phyloP scores from a whole-genome alignment of 2,797 vertebrate species.

The Semotilus atromaculatus region DNA sequence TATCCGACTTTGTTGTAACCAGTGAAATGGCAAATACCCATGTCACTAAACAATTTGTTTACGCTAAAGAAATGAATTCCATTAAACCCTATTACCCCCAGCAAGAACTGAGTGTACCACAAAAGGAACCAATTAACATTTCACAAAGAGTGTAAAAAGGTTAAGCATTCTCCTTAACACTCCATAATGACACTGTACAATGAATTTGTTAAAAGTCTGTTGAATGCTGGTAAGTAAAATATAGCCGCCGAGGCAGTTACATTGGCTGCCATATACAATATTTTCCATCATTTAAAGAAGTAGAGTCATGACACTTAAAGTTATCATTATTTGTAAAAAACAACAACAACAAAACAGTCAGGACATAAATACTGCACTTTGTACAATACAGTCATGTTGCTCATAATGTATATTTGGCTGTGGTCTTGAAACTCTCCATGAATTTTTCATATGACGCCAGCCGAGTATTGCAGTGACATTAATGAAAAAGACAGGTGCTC shows the following conservation, averaged over 20 bases:
- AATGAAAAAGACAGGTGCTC: constrained; percentile 59
- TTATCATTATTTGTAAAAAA: constrained; percentile 46
- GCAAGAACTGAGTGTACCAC: constrained; percentile 40
- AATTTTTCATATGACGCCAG: constrained; percentile 66
- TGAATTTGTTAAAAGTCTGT: constrained; percentile 57
- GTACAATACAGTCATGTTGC: constrained; percentile 26
- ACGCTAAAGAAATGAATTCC: constrained; percentile 48
- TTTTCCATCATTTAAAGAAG: constrained; percentile 45
- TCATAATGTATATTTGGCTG: constrained; percentile 54
- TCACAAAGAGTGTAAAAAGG: constrained; percentile 53
- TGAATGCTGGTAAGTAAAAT: constrained; percentile 35
- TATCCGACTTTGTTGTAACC: constrained; percentile 18
- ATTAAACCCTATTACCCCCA: constrained; percentile 53
- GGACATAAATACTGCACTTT: constrained; percentile 34
- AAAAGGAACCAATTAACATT: constrained; percentile 58
- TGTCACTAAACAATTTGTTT: constrained; percentile 57
- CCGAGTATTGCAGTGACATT: constrained; percentile 62
- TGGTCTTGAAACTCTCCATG: constrained; percentile 60
- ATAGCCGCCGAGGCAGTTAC: neutral
- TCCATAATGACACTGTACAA: constrained; percentile 44
- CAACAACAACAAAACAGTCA: constrained; percentile 7
- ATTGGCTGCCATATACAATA: neutral
- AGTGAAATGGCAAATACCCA: constrained; percentile 46
- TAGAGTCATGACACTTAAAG: constrained; percentile 46
- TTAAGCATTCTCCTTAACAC: constrained; percentile 49